Conservation (phyloP, 2,888 invertebrate genomes). For the Parnassius glacialis region DNA sequence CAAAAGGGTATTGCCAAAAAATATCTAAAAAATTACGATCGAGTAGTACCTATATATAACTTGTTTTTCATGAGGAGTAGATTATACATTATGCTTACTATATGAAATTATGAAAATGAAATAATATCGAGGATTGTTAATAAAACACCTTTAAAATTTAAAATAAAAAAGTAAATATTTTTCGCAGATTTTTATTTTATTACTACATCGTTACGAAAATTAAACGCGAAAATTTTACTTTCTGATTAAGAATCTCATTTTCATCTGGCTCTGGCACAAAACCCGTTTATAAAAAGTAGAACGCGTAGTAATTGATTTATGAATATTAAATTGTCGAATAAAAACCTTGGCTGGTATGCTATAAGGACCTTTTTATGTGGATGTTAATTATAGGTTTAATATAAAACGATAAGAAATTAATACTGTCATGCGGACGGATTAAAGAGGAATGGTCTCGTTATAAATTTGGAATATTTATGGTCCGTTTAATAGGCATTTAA, state of each 20-base stretch:
- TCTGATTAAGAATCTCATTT: neutral
- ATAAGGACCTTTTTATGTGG: conserved; percentile 66
- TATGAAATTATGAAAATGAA: too few relatives aligned
- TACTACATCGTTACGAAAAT: neutral
- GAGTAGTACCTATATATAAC: too few relatives aligned
- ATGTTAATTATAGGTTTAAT: conserved; percentile 75
- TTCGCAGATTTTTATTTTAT: neutral
- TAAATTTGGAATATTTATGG: conserved; percentile 74
- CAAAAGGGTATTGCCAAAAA: conserved; percentile 12
- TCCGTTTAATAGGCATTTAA: conserved; percentile 59
- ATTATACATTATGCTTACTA: too few relatives aligned
- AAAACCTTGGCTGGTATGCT: conserved; percentile 59
- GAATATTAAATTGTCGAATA: conserved; percentile 65
- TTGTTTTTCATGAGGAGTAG: too few relatives aligned
- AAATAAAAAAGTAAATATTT: neutral
- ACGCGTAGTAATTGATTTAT: conserved; percentile 57
- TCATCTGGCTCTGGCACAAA: neutral
- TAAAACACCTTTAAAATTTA: too few relatives aligned
- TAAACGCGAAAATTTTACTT: conserved; percentile 6
- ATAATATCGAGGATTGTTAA: too few relatives aligned
- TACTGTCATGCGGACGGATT: conserved; percentile 65
- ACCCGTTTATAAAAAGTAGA: conserved; percentile 53
- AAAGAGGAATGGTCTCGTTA: conserved; percentile 64
- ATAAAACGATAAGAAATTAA: conserved; percentile 72
- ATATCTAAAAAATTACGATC: too few relatives aligned